Conservation (phyloP, 2,888 invertebrate genomes). For the Cataglyphis livida region DNA sequence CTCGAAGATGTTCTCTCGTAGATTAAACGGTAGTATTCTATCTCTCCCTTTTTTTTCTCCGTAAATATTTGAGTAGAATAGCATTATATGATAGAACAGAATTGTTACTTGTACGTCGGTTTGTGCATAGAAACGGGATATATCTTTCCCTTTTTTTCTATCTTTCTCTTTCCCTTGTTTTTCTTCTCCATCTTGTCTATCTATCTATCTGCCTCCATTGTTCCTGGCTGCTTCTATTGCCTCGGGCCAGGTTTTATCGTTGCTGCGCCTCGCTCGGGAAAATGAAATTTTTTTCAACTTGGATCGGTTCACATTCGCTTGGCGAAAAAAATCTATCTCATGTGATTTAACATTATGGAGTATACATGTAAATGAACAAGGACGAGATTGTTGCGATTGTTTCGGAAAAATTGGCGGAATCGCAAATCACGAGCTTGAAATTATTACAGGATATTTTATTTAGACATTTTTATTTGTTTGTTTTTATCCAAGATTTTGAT, state of each 20-base stretch:
- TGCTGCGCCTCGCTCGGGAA: conserved; percentile 66
- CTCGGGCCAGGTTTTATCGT: conserved; percentile 66
- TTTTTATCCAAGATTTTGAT: background rate
- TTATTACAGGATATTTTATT: background rate
- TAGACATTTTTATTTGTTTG: conserved; percentile 23
- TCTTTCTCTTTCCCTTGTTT: conserved; percentile 29
- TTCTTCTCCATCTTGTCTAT: conserved; percentile 44
- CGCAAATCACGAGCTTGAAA: background rate
- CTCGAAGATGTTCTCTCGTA: conserved; percentile 11
- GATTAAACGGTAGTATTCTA: conserved; percentile 28
- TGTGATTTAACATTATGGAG: background rate
- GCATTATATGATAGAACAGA: conserved; percentile 44
- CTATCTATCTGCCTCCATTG: conserved; percentile 52
- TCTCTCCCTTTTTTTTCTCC: background rate
- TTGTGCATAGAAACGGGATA: conserved; percentile 23
- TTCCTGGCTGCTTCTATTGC: conserved; percentile 66
- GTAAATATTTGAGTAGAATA: conserved; percentile 41
- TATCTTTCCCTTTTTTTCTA: background rate
- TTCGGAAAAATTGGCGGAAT: background rate
- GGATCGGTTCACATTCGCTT: conserved; percentile 9
- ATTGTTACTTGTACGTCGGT: conserved; percentile 24
- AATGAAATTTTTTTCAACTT: conserved; percentile 41
- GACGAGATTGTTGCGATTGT: conserved; percentile 6
- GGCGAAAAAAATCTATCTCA: conserved; percentile 17
- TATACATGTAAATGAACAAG: conserved; percentile 22